Conservation (phyloP, 1,140 invertebrate species). For the Drosophila azteca region DNA sequence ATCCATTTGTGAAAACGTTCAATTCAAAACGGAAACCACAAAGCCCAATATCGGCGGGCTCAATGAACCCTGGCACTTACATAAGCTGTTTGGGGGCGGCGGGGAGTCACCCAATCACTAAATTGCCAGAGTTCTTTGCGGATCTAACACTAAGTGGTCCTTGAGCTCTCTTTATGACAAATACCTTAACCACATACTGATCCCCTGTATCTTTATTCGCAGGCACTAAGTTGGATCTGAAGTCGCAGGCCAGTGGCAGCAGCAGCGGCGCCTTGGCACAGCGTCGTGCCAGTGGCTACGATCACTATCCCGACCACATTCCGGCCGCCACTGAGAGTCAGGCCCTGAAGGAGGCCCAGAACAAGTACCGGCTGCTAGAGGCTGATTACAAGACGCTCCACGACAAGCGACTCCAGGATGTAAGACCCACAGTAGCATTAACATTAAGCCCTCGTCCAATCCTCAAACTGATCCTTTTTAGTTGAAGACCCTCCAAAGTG, state of each 20-base stretch:
- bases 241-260: conserved; percentile 27
- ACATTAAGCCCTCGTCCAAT: neutral
- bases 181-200: no score
- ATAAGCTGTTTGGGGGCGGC: neutral
- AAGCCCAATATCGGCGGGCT: neutral
- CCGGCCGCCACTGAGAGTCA: conserved; percentile 86
- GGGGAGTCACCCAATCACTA: no score
- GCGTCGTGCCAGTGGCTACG: conserved; percentile 35
- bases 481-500: conserved; percentile 90
- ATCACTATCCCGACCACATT: conserved; percentile 80
- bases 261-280: conserved; percentile 6
- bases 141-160: no score
- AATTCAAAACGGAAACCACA: no score
- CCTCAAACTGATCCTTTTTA: conserved; percentile 55
- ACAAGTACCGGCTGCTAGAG: conserved; percentile 86
- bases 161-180: no score
- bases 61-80: conserved; percentile 26
- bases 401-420: conserved; percentile 90
- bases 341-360: conserved; percentile 86
- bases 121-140: no score
- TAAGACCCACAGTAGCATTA: conserved; percentile 80
- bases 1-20: conserved; percentile 15
- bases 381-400: conserved; percentile 88
- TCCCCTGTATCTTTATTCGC: no score
- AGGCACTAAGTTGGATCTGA: conserved; percentile 41